Evolutionary conservation across 2,113 vertebrate species (phyloP), one percentile per base, ranked within the genome.

Genomic region (Silurus glanis): DNA sequence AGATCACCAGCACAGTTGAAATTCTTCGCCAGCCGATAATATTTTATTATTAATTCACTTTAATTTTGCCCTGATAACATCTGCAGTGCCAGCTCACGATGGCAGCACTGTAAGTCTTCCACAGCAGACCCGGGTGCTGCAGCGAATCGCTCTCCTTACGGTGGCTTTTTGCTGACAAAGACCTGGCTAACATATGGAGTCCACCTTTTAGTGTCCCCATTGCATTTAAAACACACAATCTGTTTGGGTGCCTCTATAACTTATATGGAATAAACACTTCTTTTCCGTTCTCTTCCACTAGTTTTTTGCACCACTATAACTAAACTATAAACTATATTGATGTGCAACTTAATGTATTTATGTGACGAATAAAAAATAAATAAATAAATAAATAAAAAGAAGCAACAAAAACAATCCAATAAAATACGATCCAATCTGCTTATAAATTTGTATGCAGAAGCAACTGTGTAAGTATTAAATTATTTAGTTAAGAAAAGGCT

Each of bases 61-160:
- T 95, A 95, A 95, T 95, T 95, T 94, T 94, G 92, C 91, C 89
- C 88, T 88, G 95, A 95, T 95, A 95, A 92, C 93, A 95, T 95
- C 93, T 85, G 89, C 86, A 87, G 91, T 94, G 94, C 93, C 94
- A 89, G 80, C 88, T 59, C 21, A 13, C 81, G 88, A 78, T 91
- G 93, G 92, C 94, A 94, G 92, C 90, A 92, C 90, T 92, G 92
- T 95, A 95, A 92, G 92, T 95, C 94, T 95, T 86, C 88, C 55
- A 55, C 79, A 86, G 85, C 23, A 82, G 28, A 53, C 72, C 37
- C 84, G 62, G 16, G 49, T 82, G 74, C 37, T 75, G 59, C 19
- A 45, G 71, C 92, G 92, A 92, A 94, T 93, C 91, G 93, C 92
- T 93, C 92, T 92, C 90, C 91, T 84, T 87, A 91, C 69, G 89